Evolutionary conservation across 2,113 vertebrate species (phyloP).

Genomic region (Pachyramphus minor): DNA sequence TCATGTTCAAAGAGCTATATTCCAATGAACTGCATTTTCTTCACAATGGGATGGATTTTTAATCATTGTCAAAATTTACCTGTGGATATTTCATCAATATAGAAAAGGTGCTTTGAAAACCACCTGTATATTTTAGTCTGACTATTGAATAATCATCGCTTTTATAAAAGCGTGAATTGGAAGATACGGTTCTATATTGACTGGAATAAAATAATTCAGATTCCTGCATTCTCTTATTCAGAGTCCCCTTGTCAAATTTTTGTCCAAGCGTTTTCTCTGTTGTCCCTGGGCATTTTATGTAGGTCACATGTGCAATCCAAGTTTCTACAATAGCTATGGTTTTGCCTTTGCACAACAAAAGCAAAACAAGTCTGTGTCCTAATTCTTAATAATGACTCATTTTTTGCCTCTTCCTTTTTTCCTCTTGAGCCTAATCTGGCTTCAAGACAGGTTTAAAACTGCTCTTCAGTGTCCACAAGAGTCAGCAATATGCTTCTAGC

Average conservation of each 20-base stretch:
- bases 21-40: slow-evolving; percentile 43
- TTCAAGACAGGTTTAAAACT: background rate
- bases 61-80: background rate
- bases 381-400: background rate
- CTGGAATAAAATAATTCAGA: slow-evolving; percentile 48
- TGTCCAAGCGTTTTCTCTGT: background rate
- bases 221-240: background rate
- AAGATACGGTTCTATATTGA: background rate
- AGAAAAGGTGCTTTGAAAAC: background rate
- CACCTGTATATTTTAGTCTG: background rate
- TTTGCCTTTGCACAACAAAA: background rate
- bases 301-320: background rate
- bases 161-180: background rate
- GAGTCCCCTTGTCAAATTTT: background rate
- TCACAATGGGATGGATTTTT: background rate
- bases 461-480: background rate
- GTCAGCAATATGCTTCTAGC: background rate
- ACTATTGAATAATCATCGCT: background rate
- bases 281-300: background rate
- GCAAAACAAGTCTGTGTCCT: background rate
- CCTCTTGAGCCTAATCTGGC: background rate
- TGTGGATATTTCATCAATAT: background rate
- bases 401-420: background rate
- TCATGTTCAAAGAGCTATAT: slow-evolving; percentile 71
- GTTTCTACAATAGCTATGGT: background rate